phyloP scores from a whole-genome alignment of 2,888 invertebrate genomes.

The Argyra leucocephala region DNA sequence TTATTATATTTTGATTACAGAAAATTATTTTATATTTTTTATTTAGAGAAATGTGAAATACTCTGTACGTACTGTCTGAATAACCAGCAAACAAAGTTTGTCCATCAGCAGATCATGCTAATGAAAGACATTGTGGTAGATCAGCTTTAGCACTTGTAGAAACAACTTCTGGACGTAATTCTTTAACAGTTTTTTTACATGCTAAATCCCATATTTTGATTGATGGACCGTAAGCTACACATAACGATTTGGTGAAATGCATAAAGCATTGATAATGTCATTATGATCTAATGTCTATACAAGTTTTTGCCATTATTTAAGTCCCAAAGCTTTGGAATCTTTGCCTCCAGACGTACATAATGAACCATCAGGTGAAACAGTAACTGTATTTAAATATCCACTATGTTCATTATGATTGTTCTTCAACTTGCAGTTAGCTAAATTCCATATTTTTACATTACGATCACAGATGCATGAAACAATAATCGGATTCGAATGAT shows the following conservation, averaged over 20 bases:
- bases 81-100: constrained; percentile 98
- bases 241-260: constrained; percentile 99
- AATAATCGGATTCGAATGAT: constrained; percentile 95
- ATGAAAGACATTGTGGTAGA: constrained; percentile 89
- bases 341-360: constrained; percentile 98
- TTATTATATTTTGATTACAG: too few species aligned
- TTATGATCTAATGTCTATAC: constrained; percentile 97
- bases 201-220: constrained; percentile 99
- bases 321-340: constrained; percentile 99
- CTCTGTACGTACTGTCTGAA: constrained; percentile 94
- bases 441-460: constrained; percentile 95
- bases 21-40: constrained; percentile 50
- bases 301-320: constrained; percentile 98
- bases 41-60: constrained; percentile 99
- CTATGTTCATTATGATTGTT: constrained; percentile 96
- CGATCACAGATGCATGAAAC: constrained; percentile 99
- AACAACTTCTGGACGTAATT: constrained; percentile 91
- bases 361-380: constrained; percentile 98
- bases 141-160: constrained; percentile 68
- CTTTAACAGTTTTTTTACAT: constrained; percentile 98
- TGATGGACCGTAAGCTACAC: constrained; percentile 95
- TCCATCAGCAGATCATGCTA: constrained; percentile 99
- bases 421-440: constrained; percentile 96
- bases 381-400: constrained; percentile 96
- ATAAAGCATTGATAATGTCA: constrained; percentile 93